Conservation (phyloP, 1,140 invertebrate genomes). For the Dryas iulia region DNA sequence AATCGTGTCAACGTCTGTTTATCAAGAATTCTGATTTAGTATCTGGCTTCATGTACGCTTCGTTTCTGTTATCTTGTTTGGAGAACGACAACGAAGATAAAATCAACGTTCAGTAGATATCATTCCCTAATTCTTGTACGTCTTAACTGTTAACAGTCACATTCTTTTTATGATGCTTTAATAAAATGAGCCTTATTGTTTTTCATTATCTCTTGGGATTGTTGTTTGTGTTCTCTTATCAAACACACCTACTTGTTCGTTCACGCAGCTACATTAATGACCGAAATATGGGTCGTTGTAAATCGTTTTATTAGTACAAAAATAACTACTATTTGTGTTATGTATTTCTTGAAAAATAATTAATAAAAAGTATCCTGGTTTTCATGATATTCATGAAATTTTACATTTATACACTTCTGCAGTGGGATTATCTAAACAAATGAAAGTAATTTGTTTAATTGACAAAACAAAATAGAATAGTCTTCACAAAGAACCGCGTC, state of each 20-base stretch:
- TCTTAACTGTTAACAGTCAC: constrained; percentile 13
- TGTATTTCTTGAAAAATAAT: not conserved
- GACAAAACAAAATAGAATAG: not conserved
- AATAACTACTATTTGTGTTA: not conserved
- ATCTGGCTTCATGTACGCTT: constrained; percentile 52
- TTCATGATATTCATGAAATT: no score
- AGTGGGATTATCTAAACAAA: not conserved
- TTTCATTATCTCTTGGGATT: constrained; percentile 27
- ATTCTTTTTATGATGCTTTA: constrained; percentile 12
- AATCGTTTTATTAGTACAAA: not conserved
- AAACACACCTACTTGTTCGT: constrained; percentile 33
- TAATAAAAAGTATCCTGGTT: no score
- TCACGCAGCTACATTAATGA: constrained; percentile 24
- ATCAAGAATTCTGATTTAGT: constrained; percentile 70
- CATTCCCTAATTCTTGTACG: constrained; percentile 33
- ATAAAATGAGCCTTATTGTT: constrained; percentile 28
- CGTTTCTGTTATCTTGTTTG: constrained; percentile 65
- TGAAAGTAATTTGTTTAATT: not conserved
- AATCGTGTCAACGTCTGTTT: constrained; percentile 66
- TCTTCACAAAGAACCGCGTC: constrained; percentile 29
- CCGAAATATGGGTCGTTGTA: constrained; percentile 23
- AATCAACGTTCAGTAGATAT: constrained; percentile 55
- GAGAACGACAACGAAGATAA: constrained; percentile 59
- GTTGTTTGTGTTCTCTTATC: constrained; percentile 38
- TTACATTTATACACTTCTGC: not conserved